Conservation (phyloP, 2,113 vertebrate species). For the Paradisaea rubra region DNA sequence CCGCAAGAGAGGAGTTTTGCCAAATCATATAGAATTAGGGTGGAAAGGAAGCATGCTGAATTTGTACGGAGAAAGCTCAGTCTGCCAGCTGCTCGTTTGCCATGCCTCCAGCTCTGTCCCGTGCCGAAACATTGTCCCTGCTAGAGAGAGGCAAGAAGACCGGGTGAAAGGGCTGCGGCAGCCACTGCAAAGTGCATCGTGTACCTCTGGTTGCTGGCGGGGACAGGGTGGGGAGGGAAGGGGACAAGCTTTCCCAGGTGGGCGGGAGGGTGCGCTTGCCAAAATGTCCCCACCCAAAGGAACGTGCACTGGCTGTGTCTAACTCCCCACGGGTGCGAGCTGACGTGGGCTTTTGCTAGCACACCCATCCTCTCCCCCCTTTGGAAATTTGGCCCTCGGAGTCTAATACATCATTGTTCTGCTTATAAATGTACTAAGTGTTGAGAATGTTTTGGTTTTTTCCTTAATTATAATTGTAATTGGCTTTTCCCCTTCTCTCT, state of each 20-base stretch:
- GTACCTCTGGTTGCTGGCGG: conserved; percentile 49
- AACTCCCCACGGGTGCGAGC: conserved; percentile 27
- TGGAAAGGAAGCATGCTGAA: not conserved
- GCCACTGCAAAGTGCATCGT: conserved; percentile 19
- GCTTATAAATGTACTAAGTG: conserved; percentile 76
- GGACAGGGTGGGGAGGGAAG: conserved; percentile 41
- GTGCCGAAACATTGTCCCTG: not conserved
- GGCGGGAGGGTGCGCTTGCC: conserved; percentile 18
- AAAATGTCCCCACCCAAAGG: conserved; percentile 42
- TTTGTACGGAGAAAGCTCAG: not conserved
- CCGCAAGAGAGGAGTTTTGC: not conserved
- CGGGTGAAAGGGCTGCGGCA: not conserved
- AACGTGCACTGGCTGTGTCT: conserved; percentile 46
- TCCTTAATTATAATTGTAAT: conserved; percentile 88
- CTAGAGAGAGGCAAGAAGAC: conserved; percentile 14
- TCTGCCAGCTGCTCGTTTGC: not conserved
- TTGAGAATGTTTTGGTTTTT: conserved; percentile 76
- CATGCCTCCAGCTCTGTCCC: not conserved
- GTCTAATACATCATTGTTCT: conserved; percentile 70
- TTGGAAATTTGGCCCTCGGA: conserved; percentile 60
- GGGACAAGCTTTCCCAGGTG: conserved; percentile 48
- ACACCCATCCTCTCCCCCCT: conserved; percentile 41
- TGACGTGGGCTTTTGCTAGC: conserved; percentile 54
- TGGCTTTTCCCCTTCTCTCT: conserved; percentile 80
- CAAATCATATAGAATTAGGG: not conserved